Percentiles rank a stretch among this genome's conserved stretches.
These are phyloP conservation scores for Drosophila nigrodunni DNA, from an alignment of 1,140 invertebrate species.

Conservation along the genomic window DNA sequence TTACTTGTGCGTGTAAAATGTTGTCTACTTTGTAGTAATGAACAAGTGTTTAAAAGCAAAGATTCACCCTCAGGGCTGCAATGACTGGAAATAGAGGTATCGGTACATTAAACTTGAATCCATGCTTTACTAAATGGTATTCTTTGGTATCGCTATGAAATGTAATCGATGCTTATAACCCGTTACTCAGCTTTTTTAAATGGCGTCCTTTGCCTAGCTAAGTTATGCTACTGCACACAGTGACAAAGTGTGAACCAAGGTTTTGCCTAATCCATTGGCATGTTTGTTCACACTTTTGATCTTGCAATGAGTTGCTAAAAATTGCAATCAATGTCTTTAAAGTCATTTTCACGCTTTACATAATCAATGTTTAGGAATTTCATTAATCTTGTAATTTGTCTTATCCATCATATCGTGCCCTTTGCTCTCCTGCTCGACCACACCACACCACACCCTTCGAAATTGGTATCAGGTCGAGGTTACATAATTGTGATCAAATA, in stretches of 20 bases:
- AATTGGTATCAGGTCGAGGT: conserved; percentile 21
- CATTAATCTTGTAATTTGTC: conserved; percentile 8
- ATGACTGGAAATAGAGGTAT: too few relatives aligned
- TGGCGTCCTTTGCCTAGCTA: not conserved
- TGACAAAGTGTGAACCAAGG: too few relatives aligned
- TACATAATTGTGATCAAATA: conserved; percentile 25
- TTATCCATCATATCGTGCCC: conserved; percentile 9
- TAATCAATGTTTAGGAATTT: conserved; percentile 2
- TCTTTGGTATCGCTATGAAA: too few relatives aligned
- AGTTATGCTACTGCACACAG: too few relatives aligned
- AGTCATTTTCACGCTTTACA: conserved; percentile 1
- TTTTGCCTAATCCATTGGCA: not conserved
- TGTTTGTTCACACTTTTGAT: not conserved
- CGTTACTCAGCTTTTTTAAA: not conserved
- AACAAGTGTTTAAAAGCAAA: not conserved
- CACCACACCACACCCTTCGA: conserved; percentile 35
- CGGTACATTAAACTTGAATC: too few relatives aligned
- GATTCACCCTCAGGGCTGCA: not conserved
- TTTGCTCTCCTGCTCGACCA: conserved; percentile 6
- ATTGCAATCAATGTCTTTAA: conserved; percentile 2
- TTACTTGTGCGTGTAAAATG: not conserved
- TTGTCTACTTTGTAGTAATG: not conserved
- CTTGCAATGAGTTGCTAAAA: conserved; percentile 10
- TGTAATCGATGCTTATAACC: too few relatives aligned
- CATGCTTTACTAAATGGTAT: too few relatives aligned